Evolutionary conservation across 1,140 invertebrate genomes (phyloP).

Genomic region (Drosophila kepulauana): DNA sequence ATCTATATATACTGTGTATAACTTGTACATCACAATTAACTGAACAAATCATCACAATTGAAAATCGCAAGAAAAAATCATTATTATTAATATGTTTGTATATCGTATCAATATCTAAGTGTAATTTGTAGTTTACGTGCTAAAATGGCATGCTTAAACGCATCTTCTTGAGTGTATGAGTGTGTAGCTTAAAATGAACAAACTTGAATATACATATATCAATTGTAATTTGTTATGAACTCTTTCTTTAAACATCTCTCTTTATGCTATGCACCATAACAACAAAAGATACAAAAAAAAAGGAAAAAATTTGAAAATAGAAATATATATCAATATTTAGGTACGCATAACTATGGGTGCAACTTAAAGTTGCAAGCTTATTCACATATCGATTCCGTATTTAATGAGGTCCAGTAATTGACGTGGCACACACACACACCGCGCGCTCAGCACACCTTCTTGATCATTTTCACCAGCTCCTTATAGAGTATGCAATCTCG

Average conservation of each 20-base stretch:
- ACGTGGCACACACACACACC: background rate
- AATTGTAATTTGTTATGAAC: slow-evolving; percentile 32
- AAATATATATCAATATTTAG: slow-evolving; percentile 40
- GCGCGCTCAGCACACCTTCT: slow-evolving; percentile 77
- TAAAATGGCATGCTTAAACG: slow-evolving; percentile 65
- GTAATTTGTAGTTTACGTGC: slow-evolving; percentile 23
- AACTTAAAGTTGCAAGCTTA: slow-evolving; percentile 61
- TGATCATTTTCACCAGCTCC: slow-evolving; percentile 87
- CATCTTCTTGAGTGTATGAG: slow-evolving; percentile 31
- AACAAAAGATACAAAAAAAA: slow-evolving; percentile 25
- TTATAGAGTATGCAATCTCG: slow-evolving; percentile 88
- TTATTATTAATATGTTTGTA: background rate
- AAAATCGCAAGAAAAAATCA: slow-evolving; percentile 14
- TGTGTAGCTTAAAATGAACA: slow-evolving; percentile 41
- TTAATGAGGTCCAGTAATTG: slow-evolving; percentile 55
- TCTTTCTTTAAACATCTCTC: slow-evolving; percentile 6
- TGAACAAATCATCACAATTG: slow-evolving; percentile 50
- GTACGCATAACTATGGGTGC: slow-evolving; percentile 65
- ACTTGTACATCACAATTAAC: slow-evolving; percentile 45
- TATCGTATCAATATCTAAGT: slow-evolving; percentile 21
- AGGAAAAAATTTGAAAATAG: slow-evolving; percentile 22
- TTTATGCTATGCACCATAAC: slow-evolving; percentile 63
- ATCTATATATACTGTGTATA: slow-evolving; percentile 20
- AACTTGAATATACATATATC: slow-evolving; percentile 32
- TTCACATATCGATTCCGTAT: slow-evolving; percentile 70